Evolutionary conservation across 2,797 vertebrate species (phyloP), one percentile per base, ranked within the genome.

Genomic region (Myripristis jacobus): DNA sequence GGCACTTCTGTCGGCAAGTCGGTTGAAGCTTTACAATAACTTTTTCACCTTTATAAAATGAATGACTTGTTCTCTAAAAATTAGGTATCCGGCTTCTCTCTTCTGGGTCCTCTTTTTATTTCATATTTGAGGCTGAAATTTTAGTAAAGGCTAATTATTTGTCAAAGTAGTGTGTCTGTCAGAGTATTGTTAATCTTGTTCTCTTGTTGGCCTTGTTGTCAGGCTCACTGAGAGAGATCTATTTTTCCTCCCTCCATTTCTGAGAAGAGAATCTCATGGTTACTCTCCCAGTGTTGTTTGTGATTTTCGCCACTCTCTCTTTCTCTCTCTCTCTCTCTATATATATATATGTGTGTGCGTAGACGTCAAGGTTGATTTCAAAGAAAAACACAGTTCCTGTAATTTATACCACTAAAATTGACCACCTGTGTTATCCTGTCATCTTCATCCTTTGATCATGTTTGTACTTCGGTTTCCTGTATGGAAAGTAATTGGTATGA

Each of bases 201-300:
- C 54, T 61, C 25, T 53, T 34, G 15, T 24, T 31, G 54, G 18
- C 21, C 22, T 27, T 53, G 41, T 60, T 60, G 47, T 60, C 56
- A 43, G 16, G 58, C 24, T 62, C 50, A 46, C 19, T 61, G 38
- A 61, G 18, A 25, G 24, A 51, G n/a, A 38, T 21, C 24, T 29
- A 12, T 57, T 13, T 12, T 9, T 21, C 7, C 21, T 2, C 25
- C 18, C 31, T 46, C 46, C 2, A 56, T 22, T 31, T 25, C 31
- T 50, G 47, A 36, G 12, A 19, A 50, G 13, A 24, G 38, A 31
- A 31, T 31, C 29, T 31, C 29, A 31, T n/a, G n/a, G 16, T 59
- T 11, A 46, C 38, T 22, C 29, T 27, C 6, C 13, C 19, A 7
- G 19, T 21, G 31, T 4, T 34, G 6, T 18, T 22, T 31, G 41